A percentile compares a stretch with the other conserved stretches of the same genome.
phyloP scores from a whole-genome alignment of 2,797 vertebrate genomes.

The Neopelma chrysocephalum region DNA sequence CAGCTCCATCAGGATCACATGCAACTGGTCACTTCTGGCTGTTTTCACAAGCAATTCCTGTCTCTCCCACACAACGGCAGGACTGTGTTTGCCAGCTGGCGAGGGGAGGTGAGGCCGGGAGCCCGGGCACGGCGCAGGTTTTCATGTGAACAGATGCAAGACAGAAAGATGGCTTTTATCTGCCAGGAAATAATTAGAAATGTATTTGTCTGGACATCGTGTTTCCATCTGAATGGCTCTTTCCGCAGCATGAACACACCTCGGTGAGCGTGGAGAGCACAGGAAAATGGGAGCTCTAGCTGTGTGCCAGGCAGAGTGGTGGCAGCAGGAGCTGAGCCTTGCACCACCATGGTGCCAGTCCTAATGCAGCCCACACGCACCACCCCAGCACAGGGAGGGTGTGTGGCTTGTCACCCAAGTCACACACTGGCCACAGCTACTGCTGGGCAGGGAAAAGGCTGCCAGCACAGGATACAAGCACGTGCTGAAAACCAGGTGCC shows the following conservation, averaged over 20 bases:
- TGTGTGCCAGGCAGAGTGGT: neutral
- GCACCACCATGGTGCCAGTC: rapidly evolving
- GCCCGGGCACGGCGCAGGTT: neutral
- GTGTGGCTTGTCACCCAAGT: neutral
- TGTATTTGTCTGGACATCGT: neutral
- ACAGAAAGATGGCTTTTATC: constrained; percentile 5
- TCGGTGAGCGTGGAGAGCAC: rapidly evolving
- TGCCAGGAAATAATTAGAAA: constrained; percentile 44
- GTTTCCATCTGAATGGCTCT: neutral
- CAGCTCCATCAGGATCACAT: neutral
- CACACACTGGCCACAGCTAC: neutral
- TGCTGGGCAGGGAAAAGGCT: neutral
- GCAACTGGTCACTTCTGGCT: neutral
- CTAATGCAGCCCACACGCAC: neutral
- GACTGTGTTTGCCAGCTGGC: neutral
- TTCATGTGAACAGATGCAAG: constrained; percentile 6
- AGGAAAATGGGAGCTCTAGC: neutral
- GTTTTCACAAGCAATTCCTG: neutral
- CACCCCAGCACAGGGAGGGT: neutral
- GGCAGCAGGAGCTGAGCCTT: neutral
- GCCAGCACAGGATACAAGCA: neutral
- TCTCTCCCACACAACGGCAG: neutral
- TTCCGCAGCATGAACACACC: neutral
- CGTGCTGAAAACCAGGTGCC: neutral
- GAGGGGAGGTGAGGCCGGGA: neutral